phyloP scores from a whole-genome alignment of 2,888 invertebrate genomes.

The Trachelus troglodyta region DNA sequence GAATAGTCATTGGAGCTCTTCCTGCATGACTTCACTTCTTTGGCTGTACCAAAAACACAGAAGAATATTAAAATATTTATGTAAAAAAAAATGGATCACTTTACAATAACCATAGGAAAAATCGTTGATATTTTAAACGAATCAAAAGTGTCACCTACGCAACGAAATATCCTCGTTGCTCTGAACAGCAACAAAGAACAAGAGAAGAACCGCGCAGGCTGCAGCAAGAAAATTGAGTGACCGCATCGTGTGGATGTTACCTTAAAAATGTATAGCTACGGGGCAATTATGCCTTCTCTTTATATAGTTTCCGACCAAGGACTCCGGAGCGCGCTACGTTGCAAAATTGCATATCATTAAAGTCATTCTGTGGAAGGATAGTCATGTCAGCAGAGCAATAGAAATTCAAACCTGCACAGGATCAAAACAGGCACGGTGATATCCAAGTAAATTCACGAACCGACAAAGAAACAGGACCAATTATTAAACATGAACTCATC shows the following conservation, averaged over 20 bases:
- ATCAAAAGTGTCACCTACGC: constrained; percentile 8
- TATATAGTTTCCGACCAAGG: constrained; percentile 65
- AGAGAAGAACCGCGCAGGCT: constrained; percentile 35
- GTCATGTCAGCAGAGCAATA: constrained; percentile 5
- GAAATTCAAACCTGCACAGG: background rate
- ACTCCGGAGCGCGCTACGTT: constrained; percentile 54
- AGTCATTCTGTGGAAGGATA: constrained; percentile 45
- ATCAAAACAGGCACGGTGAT: background rate
- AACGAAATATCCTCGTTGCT: constrained; percentile 11
- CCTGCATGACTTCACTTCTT: constrained; percentile 53
- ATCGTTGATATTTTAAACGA: background rate
- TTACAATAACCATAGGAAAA: background rate
- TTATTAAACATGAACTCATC: background rate
- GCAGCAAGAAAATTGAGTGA: constrained; percentile 3
- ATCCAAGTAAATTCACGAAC: background rate
- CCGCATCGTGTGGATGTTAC: constrained; percentile 28
- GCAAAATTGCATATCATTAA: constrained; percentile 65
- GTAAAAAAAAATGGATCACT: background rate
- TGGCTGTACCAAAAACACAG: constrained; percentile 35
- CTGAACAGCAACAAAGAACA: constrained; percentile 2
- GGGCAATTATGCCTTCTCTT: constrained; percentile 59
- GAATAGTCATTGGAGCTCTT: constrained; percentile 50
- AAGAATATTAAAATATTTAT: background rate
- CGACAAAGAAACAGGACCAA: background rate
- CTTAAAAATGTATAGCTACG: constrained; percentile 55